Evolutionary conservation across 2,888 invertebrate species (phyloP), one percentile per base, ranked within the genome.

Genomic region (Agrochola circellaris): DNA sequence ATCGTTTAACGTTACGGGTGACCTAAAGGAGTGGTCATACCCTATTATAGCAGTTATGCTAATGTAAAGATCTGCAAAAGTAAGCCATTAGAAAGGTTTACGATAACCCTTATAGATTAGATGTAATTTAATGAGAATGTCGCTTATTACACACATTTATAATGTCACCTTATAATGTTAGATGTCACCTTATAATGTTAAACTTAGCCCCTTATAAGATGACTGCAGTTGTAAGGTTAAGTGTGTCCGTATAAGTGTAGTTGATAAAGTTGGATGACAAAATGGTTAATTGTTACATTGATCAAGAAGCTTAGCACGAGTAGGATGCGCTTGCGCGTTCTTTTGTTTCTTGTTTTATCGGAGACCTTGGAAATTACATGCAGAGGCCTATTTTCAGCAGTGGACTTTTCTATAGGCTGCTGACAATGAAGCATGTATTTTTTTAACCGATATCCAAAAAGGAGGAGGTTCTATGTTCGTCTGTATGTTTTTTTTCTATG

Each of bases 11-110:
- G 67, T 65, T 60, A 61, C 38, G 6, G 66, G 60, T 75, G 78
- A 84, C 85, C 73, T 51, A 30, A 60, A 81, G 84, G 85, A 82
- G 85, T 84, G 84, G 85, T 67, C 74, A 73, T 75, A 73, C 74
- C 82, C 83, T 82, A 84, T 75, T 85, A 84, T 67, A 79, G 85
- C 5, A 65, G 71, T 64, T 82, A 84, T 85, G 79, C 34, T 82
- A 79, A 85, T 71, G 62, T 30, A 51, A 62, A 68, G 81, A 82
- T 82, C 74, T 78, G 73, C 78, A 60, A 78, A 84, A 82, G 82
- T 77, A 67, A 73, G 62, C 82, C 56, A 85, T 85, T 84, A 82
- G 82, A 78, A 82, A 85, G 78, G 78, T 54, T 8, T 4, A 7
- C n/a, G 83, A 85, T 85, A 84, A 82, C 82, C 85, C 78, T 78